These are phyloP conservation scores for Brachionus rubens DNA, from an alignment of 1,140 invertebrate genomes.

Conservation along the genomic window DNA sequence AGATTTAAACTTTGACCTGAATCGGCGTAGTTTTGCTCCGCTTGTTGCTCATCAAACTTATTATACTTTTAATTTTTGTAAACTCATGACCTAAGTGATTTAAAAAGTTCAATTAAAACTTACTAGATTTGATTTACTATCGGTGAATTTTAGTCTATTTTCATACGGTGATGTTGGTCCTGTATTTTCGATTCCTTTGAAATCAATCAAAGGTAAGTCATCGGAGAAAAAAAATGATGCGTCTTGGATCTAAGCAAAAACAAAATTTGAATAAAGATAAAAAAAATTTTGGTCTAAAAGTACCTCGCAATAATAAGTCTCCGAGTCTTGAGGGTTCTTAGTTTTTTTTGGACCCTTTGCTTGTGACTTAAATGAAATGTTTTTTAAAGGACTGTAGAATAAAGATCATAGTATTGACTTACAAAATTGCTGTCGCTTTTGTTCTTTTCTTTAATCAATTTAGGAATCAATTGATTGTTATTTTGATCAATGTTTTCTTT, in stretches of 20 bases:
- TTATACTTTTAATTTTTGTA: neutral
- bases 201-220: neutral
- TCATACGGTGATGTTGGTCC: neutral
- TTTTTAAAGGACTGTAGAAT: too few relatives aligned
- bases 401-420: neutral
- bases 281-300: neutral
- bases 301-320: slow-evolving; percentile 21
- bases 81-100: too few relatives aligned
- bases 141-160: slow-evolving; percentile 6
- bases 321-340: too few relatives aligned
- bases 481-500: slow-evolving; percentile 7
- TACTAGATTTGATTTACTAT: slow-evolving; percentile 23
- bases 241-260: neutral
- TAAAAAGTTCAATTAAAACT: too few relatives aligned
- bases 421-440: slow-evolving; percentile 10
- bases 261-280: too few relatives aligned
- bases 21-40: neutral
- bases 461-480: neutral
- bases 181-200: neutral
- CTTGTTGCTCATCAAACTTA: slow-evolving; percentile 13
- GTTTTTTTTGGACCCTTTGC: too few relatives aligned
- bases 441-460: neutral
- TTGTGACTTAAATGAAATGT: too few relatives aligned
- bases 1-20: slow-evolving; percentile 10
- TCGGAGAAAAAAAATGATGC: neutral